Evolutionary conservation across 2,113 vertebrate species (phyloP).

Genomic region (Athene cunicularia): DNA sequence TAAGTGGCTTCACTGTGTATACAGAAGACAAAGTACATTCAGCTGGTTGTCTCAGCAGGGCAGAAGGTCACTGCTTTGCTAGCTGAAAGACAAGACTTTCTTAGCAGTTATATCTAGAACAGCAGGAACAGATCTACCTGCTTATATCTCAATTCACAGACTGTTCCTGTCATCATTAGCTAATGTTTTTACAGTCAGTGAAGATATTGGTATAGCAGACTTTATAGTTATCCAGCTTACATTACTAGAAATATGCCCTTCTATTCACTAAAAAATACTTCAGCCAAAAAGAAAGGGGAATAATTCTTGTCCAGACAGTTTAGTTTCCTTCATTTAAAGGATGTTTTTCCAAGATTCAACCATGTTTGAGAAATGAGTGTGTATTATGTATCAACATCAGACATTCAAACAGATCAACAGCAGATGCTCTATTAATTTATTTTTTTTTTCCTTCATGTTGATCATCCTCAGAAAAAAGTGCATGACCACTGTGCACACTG

Average conservation of each 20-base stretch:
- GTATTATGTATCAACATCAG: not conserved
- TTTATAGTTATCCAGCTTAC: not conserved
- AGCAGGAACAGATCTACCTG: not conserved
- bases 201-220: not conserved
- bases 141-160: not conserved
- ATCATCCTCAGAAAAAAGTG: not conserved
- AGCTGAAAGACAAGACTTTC: not conserved
- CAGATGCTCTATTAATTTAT: not conserved
- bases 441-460: not conserved
- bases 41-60: not conserved
- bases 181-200: not conserved
- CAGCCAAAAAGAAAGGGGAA: not conserved
- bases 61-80: not conserved
- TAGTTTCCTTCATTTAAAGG: not conserved
- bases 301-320: not conserved
- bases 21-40: not conserved
- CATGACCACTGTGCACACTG: not conserved
- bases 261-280: not conserved
- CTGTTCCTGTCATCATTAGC: not conserved
- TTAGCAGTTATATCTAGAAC: not conserved
- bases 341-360: not conserved
- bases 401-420: not conserved
- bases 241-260: not conserved
- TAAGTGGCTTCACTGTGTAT: not conserved
- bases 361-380: not conserved